Base-by-base conservation (phyloP, 2,888 invertebrate genomes). In the Lamellibrachia satsuma region DNA sequence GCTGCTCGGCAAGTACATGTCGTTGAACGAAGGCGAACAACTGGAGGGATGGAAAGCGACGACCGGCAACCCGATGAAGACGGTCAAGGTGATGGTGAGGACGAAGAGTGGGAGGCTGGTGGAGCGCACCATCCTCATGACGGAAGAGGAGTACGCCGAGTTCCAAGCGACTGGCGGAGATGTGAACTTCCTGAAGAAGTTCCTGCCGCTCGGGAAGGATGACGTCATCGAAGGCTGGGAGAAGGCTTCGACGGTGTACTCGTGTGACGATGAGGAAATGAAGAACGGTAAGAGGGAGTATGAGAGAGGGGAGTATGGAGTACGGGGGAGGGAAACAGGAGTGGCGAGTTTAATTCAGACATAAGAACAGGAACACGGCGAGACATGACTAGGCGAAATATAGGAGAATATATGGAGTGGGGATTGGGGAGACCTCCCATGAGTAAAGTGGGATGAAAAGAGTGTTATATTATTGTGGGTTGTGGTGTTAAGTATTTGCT, bases 221-320 rank as follows among this genome's bases (percentile, higher is more conserved):
- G 96, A 96, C 93, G 95, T 94, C 51, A 96, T 96, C 90, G 96
- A 96, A 93, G 95, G 95, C 75, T 96, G 96, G 96, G 96, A 96
- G 94, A 96, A 96, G 93, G 96, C 95, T 0, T 96, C 96, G 7
- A 96, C 96, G 0, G 96, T 96, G 11, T 96, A 96, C 93, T 95
- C 93, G 6, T 95, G 94, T 8, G 96, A 95, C 92, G 96, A 96
- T 92, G 95, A 95, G 6, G 95, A 95, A 52, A 75, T 94, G 15
- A 91, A 91, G 55, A 93, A 93, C 91, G 94, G 94, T 94, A 22
- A 75, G 75, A 75, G 22, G 75, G 75, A 22, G 3, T 6, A 15
- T 3, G 22, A 22, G 4, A 3, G 22, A 15, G 22, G 75, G 39
- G 39, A 39, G 39, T 39, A 39, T 1, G 39, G 39, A 39, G 39